Evolutionary conservation across 2,113 vertebrate species (phyloP).

Genomic region (Poecilia latipinna): DNA sequence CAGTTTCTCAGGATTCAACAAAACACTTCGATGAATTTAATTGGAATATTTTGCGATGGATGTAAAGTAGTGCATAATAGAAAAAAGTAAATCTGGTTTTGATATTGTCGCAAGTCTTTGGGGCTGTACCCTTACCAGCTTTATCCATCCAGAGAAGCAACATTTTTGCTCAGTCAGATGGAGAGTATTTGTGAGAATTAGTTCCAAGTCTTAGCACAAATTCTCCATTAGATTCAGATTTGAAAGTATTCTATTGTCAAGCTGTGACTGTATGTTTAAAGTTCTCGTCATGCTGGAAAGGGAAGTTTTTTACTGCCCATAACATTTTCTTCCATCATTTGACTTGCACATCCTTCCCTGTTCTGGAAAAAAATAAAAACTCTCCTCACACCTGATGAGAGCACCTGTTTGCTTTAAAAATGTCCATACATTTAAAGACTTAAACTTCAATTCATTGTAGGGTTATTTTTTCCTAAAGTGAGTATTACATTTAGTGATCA

Average conservation of each 20-base stretch:
- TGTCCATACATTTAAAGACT: conserved; percentile 15
- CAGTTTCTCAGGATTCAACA: background rate
- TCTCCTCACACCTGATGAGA: background rate
- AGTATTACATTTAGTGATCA: conserved; percentile 32
- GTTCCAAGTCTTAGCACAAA: no score
- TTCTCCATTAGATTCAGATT: no score
- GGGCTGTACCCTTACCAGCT: background rate
- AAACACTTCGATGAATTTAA: background rate
- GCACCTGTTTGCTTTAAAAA: conserved; percentile 14
- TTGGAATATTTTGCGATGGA: background rate
- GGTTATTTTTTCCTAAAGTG: conserved; percentile 23
- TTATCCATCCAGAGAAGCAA: background rate
- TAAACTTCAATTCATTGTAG: conserved; percentile 4
- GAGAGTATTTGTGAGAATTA: no score
- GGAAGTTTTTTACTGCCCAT: background rate
- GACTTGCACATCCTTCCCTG: no score
- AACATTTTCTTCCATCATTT: background rate
- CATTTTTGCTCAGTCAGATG: no score
- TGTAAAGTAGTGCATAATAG: background rate
- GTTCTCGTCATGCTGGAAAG: background rate
- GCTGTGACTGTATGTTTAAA: no score
- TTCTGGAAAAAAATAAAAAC: no score
- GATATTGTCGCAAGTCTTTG: background rate
- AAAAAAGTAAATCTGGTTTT: no score
- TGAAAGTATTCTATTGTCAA: no score